A percentile compares a stretch with the other conserved stretches of the same genome.
Evolutionary conservation across 2,888 invertebrate species (phyloP).

Genomic region (Brachyptera putata): DNA sequence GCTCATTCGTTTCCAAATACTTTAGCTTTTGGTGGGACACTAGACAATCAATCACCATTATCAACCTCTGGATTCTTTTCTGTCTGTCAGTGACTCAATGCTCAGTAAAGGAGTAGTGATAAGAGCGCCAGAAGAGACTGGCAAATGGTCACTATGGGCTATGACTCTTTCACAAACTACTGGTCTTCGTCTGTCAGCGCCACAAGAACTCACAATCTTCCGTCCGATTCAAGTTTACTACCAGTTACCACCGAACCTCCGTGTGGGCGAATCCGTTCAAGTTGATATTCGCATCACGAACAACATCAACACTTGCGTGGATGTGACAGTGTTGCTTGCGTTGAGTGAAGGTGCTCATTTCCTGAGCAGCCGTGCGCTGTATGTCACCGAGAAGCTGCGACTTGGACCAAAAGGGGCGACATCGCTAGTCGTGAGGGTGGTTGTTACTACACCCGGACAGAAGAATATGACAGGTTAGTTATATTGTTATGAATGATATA

Average conservation of each 20-base stretch:
- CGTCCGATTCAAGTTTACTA: slow-evolving; percentile 60
- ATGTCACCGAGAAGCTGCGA: slow-evolving; percentile 60
- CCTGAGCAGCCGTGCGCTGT: slow-evolving; percentile 59
- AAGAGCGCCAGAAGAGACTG: slow-evolving; percentile 57
- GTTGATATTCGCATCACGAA: slow-evolving; percentile 66
- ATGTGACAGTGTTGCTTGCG: slow-evolving; percentile 61
- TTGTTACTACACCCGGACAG: slow-evolving; percentile 58
- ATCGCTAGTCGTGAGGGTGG: slow-evolving; percentile 58
- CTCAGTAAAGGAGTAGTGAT: slow-evolving; percentile 57
- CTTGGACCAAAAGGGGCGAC: slow-evolving; percentile 63
- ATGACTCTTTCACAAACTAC: slow-evolving; percentile 51
- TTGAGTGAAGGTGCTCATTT: slow-evolving; percentile 63
- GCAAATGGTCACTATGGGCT: slow-evolving; percentile 62
- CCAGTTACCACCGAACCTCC: slow-evolving; percentile 54
- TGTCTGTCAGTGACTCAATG: slow-evolving; percentile 49
- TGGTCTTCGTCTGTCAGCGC: slow-evolving; percentile 52
- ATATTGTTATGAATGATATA: background rate
- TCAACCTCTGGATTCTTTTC: no score
- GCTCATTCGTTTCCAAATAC: no score
- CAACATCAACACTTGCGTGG: slow-evolving; percentile 64
- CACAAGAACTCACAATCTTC: slow-evolving; percentile 57
- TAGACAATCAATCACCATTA: no score
- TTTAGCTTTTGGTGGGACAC: no score
- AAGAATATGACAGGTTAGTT: slow-evolving; percentile 63
- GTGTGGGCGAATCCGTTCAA: slow-evolving; percentile 61